Evolutionary conservation across 1,140 invertebrate species (phyloP).

Genomic region (Polypedilum pembai): DNA sequence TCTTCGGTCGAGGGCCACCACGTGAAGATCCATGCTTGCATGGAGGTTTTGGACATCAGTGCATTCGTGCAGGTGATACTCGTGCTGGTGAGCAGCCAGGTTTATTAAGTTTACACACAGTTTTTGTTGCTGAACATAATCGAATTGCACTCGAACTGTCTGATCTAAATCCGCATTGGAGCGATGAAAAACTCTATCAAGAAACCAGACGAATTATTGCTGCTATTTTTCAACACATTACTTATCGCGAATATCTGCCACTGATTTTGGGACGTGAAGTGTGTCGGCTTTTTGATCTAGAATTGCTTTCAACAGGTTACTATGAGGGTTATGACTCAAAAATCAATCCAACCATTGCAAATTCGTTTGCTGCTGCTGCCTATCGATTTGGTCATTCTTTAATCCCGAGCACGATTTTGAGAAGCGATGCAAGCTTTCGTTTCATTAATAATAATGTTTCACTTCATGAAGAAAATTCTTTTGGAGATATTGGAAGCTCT

Average conservation of each 20-base stretch:
- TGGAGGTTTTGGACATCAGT: conserved; percentile 58
- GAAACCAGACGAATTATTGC: conserved; percentile 75
- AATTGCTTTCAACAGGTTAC: conserved; percentile 54
- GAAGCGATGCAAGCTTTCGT: conserved; percentile 54
- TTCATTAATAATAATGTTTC: conserved; percentile 48
- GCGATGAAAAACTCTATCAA: conserved; percentile 79
- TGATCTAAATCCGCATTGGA: conserved; percentile 76
- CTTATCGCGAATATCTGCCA: conserved; percentile 82
- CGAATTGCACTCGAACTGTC: conserved; percentile 68
- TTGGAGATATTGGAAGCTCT: conserved; percentile 55
- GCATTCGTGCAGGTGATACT: conserved; percentile 68
- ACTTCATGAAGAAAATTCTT: conserved; percentile 61
- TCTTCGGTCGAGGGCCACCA: conserved; percentile 57
- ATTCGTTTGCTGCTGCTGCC: conserved; percentile 91
- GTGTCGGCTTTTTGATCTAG: conserved; percentile 61
- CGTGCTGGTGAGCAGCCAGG: conserved; percentile 81
- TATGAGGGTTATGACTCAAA: conserved; percentile 67
- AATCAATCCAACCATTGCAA: conserved; percentile 79
- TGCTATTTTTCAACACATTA: conserved; percentile 78
- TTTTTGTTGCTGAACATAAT: conserved; percentile 88
- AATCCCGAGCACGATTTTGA: conserved; percentile 67
- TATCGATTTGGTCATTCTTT: conserved; percentile 92
- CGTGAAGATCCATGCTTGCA: conserved; percentile 56
- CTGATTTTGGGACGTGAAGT: conserved; percentile 70
- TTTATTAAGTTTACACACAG: conserved; percentile 75